Conservation (phyloP, 2,888 invertebrate genomes). For the Rhingia campestris region DNA sequence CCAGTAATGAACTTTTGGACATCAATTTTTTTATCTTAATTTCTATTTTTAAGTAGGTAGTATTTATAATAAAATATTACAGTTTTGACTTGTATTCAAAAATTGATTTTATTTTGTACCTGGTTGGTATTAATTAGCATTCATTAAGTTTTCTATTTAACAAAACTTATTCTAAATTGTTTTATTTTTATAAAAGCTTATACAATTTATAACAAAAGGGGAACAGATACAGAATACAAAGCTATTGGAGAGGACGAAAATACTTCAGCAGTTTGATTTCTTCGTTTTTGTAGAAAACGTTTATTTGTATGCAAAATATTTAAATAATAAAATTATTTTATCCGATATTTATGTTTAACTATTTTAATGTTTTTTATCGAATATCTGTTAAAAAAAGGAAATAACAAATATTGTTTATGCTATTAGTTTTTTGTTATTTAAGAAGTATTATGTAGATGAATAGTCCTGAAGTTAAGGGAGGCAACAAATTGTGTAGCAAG, state of each 20-base stretch:
- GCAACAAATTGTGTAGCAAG: too few relatives aligned
- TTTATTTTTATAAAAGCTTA: constrained; percentile 26
- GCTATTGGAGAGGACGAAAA: constrained; percentile 29
- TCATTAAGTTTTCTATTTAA: constrained; percentile 19
- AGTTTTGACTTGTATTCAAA: constrained; percentile 47
- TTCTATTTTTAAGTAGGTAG: constrained; percentile 18
- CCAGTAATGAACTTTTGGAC: constrained; percentile 27
- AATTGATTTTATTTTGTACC: constrained; percentile 57
- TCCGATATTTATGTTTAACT: too few relatives aligned
- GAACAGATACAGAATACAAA: constrained; percentile 18
- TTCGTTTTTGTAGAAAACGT: constrained; percentile 2
- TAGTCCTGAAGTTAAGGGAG: too few relatives aligned
- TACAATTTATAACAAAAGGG: constrained; percentile 44
- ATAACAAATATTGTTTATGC: too few relatives aligned
- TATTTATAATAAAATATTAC: constrained; percentile 44
- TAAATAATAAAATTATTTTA: constrained; percentile 9
- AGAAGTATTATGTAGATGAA: too few relatives aligned
- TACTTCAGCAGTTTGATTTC: constrained; percentile 16
- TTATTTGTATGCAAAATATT: constrained; percentile 10
- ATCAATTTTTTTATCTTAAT: constrained; percentile 9
- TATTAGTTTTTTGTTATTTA: too few relatives aligned
- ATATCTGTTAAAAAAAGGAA: too few relatives aligned
- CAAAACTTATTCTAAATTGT: constrained; percentile 22
- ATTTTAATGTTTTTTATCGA: too few relatives aligned
- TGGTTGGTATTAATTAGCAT: constrained; percentile 53